Conservation (phyloP, 2,888 invertebrate genomes). For the Erebia aethiops region DNA sequence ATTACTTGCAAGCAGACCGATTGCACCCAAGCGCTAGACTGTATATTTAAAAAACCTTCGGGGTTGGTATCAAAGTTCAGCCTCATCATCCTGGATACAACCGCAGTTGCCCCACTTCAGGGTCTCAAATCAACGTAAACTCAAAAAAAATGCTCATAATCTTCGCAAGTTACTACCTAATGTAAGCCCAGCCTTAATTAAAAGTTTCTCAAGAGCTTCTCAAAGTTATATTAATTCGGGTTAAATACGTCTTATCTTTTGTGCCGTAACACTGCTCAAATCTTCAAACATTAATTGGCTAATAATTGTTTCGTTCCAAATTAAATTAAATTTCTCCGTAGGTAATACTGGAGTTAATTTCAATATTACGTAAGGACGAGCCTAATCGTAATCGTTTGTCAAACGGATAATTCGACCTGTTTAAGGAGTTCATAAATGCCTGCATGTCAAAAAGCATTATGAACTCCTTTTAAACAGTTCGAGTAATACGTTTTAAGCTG, state of each 20-base stretch:
- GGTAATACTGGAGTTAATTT: not conserved
- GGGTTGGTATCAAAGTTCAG: not conserved
- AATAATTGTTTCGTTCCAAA: slow-evolving; percentile 15
- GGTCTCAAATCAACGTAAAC: not conserved
- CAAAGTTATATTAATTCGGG: slow-evolving; percentile 35
- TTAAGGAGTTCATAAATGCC: too few species aligned
- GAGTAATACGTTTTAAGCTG: too few species aligned
- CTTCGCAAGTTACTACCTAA: not conserved
- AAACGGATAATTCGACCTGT: too few species aligned
- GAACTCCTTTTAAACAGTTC: too few species aligned
- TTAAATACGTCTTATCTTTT: slow-evolving; percentile 30
- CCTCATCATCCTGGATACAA: not conserved
- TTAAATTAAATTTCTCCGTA: not conserved
- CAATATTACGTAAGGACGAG: too few species aligned
- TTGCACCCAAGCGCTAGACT: too few species aligned
- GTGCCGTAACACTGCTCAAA: slow-evolving; percentile 11
- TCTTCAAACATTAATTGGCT: slow-evolving; percentile 17
- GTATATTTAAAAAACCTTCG: too few species aligned
- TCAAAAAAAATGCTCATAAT: not conserved
- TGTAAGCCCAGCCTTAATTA: slow-evolving; percentile 28
- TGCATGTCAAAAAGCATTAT: too few species aligned
- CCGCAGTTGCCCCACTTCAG: not conserved
- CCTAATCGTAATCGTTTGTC: too few species aligned
- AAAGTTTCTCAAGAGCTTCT: slow-evolving; percentile 31
- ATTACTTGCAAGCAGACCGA: too few species aligned